A percentile compares a stretch with the other conserved stretches of the same genome.
Conservation (phyloP, 2,888 invertebrate genomes). For the Agrochola macilenta region DNA sequence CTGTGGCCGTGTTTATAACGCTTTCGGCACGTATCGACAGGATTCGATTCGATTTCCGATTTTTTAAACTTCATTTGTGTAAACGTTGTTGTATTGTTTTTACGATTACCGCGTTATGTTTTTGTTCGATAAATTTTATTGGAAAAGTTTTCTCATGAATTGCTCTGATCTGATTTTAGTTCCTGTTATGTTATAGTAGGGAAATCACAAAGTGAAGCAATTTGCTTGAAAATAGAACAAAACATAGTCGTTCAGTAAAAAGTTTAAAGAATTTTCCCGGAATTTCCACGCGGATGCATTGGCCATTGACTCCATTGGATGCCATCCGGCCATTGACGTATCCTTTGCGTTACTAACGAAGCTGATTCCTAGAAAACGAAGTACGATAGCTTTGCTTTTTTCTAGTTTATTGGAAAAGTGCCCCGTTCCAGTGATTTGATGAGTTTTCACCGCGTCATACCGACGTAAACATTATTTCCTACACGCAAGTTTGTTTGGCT, state of each 20-base stretch:
- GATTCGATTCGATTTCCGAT: slow-evolving; percentile 47
- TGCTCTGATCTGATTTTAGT: slow-evolving; percentile 7
- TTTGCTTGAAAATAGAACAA: slow-evolving; percentile 11
- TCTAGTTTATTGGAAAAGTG: slow-evolving; percentile 33
- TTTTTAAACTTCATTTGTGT: slow-evolving; percentile 49
- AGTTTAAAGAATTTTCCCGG: slow-evolving; percentile 36
- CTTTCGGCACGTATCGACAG: slow-evolving; percentile 38
- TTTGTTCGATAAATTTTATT: slow-evolving; percentile 7
- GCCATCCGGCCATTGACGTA: slow-evolving; percentile 35
- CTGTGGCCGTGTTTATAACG: slow-evolving; percentile 59
- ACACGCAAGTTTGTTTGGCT: slow-evolving; percentile 17
- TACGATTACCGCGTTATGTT: slow-evolving; percentile 14
- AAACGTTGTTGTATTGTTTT: slow-evolving; percentile 39
- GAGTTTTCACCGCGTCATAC: slow-evolving; percentile 17
- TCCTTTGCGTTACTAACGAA: slow-evolving; percentile 44
- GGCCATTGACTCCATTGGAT: slow-evolving; percentile 40
- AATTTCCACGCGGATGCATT: slow-evolving; percentile 44
- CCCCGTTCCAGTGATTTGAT: slow-evolving; percentile 35
- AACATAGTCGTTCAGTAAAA: slow-evolving; percentile 19
- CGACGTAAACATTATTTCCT: slow-evolving; percentile 35
- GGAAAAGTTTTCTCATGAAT: background rate
- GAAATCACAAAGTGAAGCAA: slow-evolving; percentile 8
- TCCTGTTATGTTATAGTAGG: background rate
- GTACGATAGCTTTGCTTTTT: slow-evolving; percentile 19
- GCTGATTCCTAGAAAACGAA: slow-evolving; percentile 37